Evolutionary conservation across 2,888 invertebrate genomes (phyloP).

Genomic region (Pseudococcus jackbeardsleyi): DNA sequence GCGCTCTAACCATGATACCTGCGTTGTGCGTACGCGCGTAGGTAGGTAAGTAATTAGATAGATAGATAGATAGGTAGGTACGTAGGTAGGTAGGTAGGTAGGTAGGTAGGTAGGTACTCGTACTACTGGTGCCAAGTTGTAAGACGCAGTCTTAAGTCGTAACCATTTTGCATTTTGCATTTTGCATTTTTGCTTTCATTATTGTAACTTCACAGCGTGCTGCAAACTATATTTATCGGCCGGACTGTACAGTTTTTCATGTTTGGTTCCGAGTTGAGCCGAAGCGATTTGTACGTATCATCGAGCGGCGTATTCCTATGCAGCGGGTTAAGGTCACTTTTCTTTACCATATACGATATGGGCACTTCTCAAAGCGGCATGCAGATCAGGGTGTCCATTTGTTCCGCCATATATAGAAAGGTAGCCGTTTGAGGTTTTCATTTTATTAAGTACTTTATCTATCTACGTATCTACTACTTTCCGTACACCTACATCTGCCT

Average conservation of each 20-base stretch:
- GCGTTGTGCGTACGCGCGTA: no score
- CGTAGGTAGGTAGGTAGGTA: no score
- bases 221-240: constrained; percentile 74
- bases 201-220: constrained; percentile 69
- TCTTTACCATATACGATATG: constrained; percentile 64
- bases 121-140: neutral
- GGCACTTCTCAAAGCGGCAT: constrained; percentile 69
- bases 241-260: constrained; percentile 73
- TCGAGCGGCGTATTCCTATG: constrained; percentile 55
- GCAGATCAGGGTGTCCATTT: constrained; percentile 72
- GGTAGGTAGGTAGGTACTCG: no score
- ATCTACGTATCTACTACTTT: no score
- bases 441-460: neutral
- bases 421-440: constrained; percentile 68
- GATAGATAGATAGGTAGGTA: no score
- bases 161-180: neutral
- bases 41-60: no score
- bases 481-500: neutral
- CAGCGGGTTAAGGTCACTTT: constrained; percentile 61
- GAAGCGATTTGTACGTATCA: constrained; percentile 49
- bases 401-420: constrained; percentile 73
- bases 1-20: no score
- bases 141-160: neutral
- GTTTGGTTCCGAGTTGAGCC: constrained; percentile 29
- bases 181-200: neutral